Percentiles rank a stretch among this genome's conserved stretches.
Conservation (phyloP, 2,888 invertebrate genomes). For the Orthonevra nobilis region DNA sequence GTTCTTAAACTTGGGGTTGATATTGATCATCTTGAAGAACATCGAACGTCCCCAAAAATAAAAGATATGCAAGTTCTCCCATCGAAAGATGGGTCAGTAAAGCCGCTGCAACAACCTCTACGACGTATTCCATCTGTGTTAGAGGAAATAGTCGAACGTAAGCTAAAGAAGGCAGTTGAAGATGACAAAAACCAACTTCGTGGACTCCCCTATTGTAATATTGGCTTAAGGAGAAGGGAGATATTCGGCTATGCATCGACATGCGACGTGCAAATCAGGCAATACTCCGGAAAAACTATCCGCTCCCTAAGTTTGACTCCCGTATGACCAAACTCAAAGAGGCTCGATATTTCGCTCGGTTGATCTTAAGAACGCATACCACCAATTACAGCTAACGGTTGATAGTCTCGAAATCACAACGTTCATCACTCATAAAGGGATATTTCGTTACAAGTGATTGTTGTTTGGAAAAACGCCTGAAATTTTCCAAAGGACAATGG, state of each 20-base stretch:
- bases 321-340: neutral
- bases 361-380: slow-evolving; percentile 72
- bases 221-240: neutral
- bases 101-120: slow-evolving; percentile 5
- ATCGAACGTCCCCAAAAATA: slow-evolving; percentile 10
- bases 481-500: slow-evolving; percentile 72
- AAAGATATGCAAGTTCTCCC: slow-evolving; percentile 1
- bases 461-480: slow-evolving; percentile 75
- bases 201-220: too few species aligned
- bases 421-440: slow-evolving; percentile 64
- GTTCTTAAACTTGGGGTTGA: slow-evolving; percentile 5
- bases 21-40: neutral
- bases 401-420: slow-evolving; percentile 64
- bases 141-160: too few species aligned
- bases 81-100: neutral
- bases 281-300: slow-evolving; percentile 3
- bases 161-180: too few species aligned
- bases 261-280: slow-evolving; percentile 6
- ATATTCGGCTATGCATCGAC: slow-evolving; percentile 9
- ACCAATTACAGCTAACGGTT: slow-evolving; percentile 70
- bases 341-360: slow-evolving; percentile 71
- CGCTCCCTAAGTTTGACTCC: neutral
- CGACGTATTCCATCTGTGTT: too few species aligned
- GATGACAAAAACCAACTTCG: neutral
- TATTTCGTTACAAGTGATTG: slow-evolving; percentile 75